phyloP scores from a whole-genome alignment of 2,888 invertebrate genomes.

The Rhogogaster chlorosoma region DNA sequence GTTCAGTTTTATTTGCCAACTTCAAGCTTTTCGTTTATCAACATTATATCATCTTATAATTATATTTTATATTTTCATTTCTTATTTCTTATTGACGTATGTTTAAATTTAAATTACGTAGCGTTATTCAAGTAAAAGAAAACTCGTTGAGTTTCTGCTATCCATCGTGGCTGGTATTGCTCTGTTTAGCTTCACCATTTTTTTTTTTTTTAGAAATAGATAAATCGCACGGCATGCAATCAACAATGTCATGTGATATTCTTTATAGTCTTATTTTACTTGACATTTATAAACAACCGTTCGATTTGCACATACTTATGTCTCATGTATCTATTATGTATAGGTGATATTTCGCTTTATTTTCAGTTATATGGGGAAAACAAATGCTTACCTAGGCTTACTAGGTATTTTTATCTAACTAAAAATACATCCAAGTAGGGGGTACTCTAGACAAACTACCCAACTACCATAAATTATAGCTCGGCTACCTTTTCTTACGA shows the following conservation, averaged over 20 bases:
- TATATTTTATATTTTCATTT: background rate
- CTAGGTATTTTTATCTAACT: slow-evolving; percentile 49
- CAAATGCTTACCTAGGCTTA: slow-evolving; percentile 30
- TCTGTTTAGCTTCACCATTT: background rate
- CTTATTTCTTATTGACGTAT: background rate
- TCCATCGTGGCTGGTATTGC: slow-evolving; percentile 20
- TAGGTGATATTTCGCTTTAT: slow-evolving; percentile 32
- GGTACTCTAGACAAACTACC: slow-evolving; percentile 45
- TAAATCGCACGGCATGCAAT: slow-evolving; percentile 36
- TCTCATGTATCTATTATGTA: slow-evolving; percentile 1
- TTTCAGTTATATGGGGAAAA: slow-evolving; percentile 20
- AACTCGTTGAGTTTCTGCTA: background rate
- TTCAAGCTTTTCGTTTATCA: slow-evolving; percentile 36
- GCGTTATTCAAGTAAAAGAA: background rate
- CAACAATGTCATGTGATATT: slow-evolving; percentile 29
- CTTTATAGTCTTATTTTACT: background rate
- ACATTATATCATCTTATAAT: background rate
- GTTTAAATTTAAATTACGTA: background rate
- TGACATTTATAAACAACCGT: background rate
- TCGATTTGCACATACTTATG: background rate
- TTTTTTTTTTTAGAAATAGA: background rate
- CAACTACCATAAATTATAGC: slow-evolving; percentile 28
- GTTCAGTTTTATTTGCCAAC: slow-evolving; percentile 16
- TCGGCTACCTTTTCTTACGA: background rate
- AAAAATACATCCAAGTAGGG: slow-evolving; percentile 53